Percentiles rank a stretch among this genome's conserved stretches.
phyloP scores from a whole-genome alignment of 2,113 vertebrate genomes.

The Abramis brama region DNA sequence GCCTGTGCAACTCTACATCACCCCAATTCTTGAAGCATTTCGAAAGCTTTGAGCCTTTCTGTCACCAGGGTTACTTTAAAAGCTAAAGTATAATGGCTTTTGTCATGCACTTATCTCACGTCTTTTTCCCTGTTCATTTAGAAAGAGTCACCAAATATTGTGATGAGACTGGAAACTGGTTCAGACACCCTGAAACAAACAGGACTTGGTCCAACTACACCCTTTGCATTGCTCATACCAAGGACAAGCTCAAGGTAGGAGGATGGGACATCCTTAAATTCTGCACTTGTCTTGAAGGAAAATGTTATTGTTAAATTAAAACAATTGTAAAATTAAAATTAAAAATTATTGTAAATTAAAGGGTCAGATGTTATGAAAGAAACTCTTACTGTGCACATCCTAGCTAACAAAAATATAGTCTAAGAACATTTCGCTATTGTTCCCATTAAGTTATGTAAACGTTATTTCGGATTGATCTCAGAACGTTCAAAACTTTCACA shows the following conservation, averaged over 20 bases:
- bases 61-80: neutral
- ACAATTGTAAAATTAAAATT: too few species aligned
- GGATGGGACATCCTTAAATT: neutral
- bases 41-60: neutral
- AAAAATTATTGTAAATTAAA: too few species aligned
- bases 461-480: too few species aligned
- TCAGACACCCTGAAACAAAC: constrained; percentile 92
- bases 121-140: constrained; percentile 62
- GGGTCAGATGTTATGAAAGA: neutral
- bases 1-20: neutral
- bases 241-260: constrained; percentile 87
- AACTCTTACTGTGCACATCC: neutral
- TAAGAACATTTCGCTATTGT: too few species aligned
- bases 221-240: constrained; percentile 88
- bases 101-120: neutral
- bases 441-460: too few species aligned
- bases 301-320: neutral
- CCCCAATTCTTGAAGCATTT: neutral
- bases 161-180: constrained; percentile 90
- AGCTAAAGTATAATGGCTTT: neutral
- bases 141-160: constrained; percentile 93
- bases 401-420: too few species aligned
- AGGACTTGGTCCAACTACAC: constrained; percentile 97
- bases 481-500: too few species aligned
- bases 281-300: neutral